Evolutionary conservation across 2,888 invertebrate genomes (phyloP).

Genomic region (Cancer borealis): DNA sequence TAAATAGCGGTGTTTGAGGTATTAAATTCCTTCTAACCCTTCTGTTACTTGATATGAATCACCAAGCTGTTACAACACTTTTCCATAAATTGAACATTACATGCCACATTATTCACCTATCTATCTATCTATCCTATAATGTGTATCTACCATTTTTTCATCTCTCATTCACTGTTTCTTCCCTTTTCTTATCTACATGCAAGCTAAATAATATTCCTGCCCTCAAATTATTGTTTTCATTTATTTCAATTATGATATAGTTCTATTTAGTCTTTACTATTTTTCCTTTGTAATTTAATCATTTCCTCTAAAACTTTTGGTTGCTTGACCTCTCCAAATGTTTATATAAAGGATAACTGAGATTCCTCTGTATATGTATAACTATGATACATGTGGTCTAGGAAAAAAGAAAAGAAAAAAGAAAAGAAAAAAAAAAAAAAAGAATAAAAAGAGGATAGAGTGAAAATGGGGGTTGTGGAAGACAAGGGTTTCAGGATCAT

Average conservation of each 20-base stretch:
- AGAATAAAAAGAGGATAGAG: not conserved
- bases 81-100: too few species aligned
- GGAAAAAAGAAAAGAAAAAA: too few species aligned
- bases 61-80: not conserved
- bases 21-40: not conserved
- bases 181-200: not conserved
- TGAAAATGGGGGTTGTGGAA: too few species aligned
- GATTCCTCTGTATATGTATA: not conserved
- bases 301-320: not conserved
- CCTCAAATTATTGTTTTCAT: not conserved
- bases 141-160: not conserved
- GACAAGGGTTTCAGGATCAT: not conserved
- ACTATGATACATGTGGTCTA: too few species aligned
- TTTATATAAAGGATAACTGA: not conserved
- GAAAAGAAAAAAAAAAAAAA: not conserved
- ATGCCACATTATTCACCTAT: not conserved
- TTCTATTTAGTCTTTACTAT: not conserved
- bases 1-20: too few species aligned
- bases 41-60: not conserved
- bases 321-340: not conserved
- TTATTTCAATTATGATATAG: not conserved
- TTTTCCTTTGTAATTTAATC: not conserved
- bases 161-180: not conserved
- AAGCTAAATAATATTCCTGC: not conserved
- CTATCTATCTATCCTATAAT: not conserved